A percentile compares a stretch with the other conserved stretches of the same genome.
phyloP scores from a whole-genome alignment of 2,888 invertebrate genomes.

The Eristalis pertinax region DNA sequence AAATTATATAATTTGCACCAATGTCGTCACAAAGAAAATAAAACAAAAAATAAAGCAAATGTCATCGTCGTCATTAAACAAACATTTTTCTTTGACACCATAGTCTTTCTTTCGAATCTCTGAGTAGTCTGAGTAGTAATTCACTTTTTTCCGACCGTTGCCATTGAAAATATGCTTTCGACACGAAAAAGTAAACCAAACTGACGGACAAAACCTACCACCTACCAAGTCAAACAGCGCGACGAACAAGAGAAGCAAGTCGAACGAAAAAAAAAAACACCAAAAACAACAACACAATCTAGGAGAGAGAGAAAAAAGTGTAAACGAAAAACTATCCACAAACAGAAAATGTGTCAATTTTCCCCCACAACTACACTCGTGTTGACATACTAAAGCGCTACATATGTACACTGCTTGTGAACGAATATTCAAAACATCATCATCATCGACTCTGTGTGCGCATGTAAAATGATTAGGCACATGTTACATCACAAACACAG shows the following conservation, averaged over 20 bases:
- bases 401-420: constrained; percentile 12
- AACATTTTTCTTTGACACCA: neutral
- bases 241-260: constrained; percentile 34
- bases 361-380: constrained; percentile 42
- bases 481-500: constrained; percentile 65
- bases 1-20: constrained; percentile 27
- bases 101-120: neutral
- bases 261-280: constrained; percentile 13
- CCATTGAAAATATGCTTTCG: constrained; percentile 54
- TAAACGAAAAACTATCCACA: constrained; percentile 41
- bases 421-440: constrained; percentile 10
- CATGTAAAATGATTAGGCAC: constrained; percentile 7
- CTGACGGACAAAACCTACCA: constrained; percentile 48
- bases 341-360: constrained; percentile 71
- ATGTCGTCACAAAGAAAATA: neutral
- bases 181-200: constrained; percentile 65
- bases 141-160: constrained; percentile 60
- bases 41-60: neutral
- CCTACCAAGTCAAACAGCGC: constrained; percentile 34
- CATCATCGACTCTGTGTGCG: neutral
- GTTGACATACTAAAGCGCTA: constrained; percentile 46
- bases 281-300: neutral
- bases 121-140: neutral
- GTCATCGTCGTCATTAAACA: neutral
- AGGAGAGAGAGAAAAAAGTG: constrained; percentile 23